Base-by-base conservation (phyloP, 2,888 invertebrate genomes). In the Pandemis cinnamomeana region DNA sequence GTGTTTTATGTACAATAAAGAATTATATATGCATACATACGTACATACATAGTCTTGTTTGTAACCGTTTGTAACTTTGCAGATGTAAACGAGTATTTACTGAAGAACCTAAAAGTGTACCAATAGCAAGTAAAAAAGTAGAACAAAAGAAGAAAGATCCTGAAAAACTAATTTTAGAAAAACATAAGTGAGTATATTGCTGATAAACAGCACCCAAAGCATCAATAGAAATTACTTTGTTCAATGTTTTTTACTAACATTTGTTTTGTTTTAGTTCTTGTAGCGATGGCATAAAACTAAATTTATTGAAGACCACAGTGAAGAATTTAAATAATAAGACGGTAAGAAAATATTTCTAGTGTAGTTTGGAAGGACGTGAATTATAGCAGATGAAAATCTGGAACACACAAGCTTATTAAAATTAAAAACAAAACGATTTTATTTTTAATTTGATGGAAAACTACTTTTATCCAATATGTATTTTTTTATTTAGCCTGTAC, bases 41-140 rank as follows among this genome's bases (percentile, higher is more conserved):
- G n/a, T n/a, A n/a, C n/a, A n/a, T n/a, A n/a, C 48, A 51, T 46
- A 58, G 44, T 68, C 62, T 60, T 44, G n/a, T 53, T 13, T 46
- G 76, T 58, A n/a, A 64, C 69, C 42, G 4, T 66, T 60, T 67
- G 70, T 67, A 53, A 77, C 15, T 79, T 84, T 81, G 58, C 77
- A 95, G 95, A 79, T 97, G 97, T 91, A 96, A 95, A 85, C 94
- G 96, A 82, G 95, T 96, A 83, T 95, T 97, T 80, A 95, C 96
- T 0, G 96, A 96, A 76, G 96, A 96, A 82, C 96, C 97, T 46
- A 97, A 97, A 89, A 90, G 92, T 86, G 90, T 94, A 84, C 91
- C 94, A 64, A 89, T 90, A 83, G 83, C 88, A 76, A 91, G 86
- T 86, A 94, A 92, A 83, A 93, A 93, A 86, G 87, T 89, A 76